These are phyloP conservation scores for Myotis yumanensis DNA, from an alignment of 2,113 vertebrate genomes.

Conservation along the genomic window DNA sequence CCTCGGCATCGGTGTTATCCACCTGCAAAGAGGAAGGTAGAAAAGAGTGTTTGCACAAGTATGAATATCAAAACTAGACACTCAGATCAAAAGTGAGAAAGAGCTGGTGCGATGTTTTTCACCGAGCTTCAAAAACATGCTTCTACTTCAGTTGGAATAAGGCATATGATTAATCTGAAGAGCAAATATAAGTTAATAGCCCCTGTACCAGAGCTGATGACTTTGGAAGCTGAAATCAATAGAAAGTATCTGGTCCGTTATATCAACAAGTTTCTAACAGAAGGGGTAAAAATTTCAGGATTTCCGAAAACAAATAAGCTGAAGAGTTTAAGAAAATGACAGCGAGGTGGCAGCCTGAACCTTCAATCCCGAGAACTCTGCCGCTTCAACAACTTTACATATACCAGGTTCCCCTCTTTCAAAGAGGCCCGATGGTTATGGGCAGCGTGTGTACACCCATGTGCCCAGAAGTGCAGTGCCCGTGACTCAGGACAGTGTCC, in stretches of 20 bases:
- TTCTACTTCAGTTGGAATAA: not conserved
- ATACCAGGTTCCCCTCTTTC: too few species aligned
- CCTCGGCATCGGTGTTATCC: constrained; percentile 98
- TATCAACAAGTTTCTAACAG: not conserved
- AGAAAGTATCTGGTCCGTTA: not conserved
- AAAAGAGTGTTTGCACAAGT: not conserved
- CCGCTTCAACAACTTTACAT: not conserved
- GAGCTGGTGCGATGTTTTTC: not conserved
- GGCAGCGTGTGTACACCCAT: accelerated
- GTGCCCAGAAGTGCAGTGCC: not conserved
- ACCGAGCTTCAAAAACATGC: not conserved
- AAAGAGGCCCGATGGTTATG: accelerated
- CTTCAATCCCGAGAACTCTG: not conserved
- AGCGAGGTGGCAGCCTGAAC: not conserved
- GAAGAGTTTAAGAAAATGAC: not conserved
- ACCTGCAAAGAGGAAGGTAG: constrained; percentile 83
- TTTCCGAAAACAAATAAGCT: not conserved
- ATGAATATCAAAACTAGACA: not conserved
- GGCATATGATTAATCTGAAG: not conserved
- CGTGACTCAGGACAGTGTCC: too few species aligned
- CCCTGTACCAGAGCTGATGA: not conserved
- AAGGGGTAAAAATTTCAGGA: not conserved
- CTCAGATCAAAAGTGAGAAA: not conserved
- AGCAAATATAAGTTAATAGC: not conserved
- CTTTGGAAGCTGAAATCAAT: not conserved